phyloP scores from a whole-genome alignment of 2,888 invertebrate species.

The Mantis religiosa region DNA sequence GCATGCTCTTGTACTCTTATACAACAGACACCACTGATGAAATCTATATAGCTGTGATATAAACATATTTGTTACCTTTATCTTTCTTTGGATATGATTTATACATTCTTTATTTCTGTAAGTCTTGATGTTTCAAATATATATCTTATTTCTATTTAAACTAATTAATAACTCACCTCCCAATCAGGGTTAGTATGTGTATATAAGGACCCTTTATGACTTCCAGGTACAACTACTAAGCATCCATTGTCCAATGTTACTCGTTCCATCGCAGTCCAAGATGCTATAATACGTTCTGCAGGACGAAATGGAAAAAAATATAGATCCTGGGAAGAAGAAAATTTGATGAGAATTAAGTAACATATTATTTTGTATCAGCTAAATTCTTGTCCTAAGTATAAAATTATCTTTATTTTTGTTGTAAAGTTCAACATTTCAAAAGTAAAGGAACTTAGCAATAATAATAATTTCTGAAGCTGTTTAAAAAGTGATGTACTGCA shows the following conservation, averaged over 20 bases:
- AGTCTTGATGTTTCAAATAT: too few species aligned
- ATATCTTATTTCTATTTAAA: neutral
- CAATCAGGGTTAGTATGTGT: conserved; percentile 69
- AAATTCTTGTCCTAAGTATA: neutral
- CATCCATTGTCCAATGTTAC: conserved; percentile 74
- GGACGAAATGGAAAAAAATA: conserved; percentile 87
- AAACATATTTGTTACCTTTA: too few species aligned
- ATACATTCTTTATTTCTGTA: too few species aligned
- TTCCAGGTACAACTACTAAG: conserved; percentile 74
- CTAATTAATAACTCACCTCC: conserved; percentile 44
- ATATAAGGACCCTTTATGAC: conserved; percentile 60
- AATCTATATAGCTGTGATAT: too few species aligned
- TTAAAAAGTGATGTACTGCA: too few species aligned
- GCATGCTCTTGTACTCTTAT: too few species aligned
- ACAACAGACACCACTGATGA: too few species aligned
- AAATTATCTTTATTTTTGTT: too few species aligned
- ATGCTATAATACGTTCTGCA: conserved; percentile 68
- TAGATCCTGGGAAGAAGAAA: conserved; percentile 59
- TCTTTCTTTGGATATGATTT: too few species aligned
- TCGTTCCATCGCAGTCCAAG: conserved; percentile 85
- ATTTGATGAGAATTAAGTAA: neutral
- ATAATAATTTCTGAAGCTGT: too few species aligned
- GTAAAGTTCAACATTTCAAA: too few species aligned
- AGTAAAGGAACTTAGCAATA: too few species aligned
- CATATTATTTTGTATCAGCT: neutral